Evolutionary conservation across 92 coral and sea anemone genomes (phyloP), one percentile per base, ranked within the genome.

Genomic region (Pocillopora meandrina): DNA sequence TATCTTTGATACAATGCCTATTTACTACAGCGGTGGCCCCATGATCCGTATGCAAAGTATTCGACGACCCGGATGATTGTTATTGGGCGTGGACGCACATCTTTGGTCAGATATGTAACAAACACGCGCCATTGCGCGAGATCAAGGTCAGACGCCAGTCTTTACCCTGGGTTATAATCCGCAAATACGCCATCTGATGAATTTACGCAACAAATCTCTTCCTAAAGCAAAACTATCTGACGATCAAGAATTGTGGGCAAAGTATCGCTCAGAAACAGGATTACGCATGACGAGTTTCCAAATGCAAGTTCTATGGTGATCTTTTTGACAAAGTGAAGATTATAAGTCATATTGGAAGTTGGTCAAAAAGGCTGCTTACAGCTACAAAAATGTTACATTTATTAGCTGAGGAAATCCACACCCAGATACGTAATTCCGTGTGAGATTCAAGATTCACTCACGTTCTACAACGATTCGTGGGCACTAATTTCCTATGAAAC

Each of bases 131-230:
- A 21, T 69, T 8, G 33, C 21, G 85, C 47, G 62, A 75, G 65
- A n/a, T 82, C n/a, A 91, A 91, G 63, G 85, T 91, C 16, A 79
- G 92, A 61, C 82, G 88, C 76, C 87, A 80, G 20, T 88, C 92
- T 34, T 70, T 82, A 62, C 91, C 90, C 7, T 88, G 94, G 90
- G 85, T 85, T 47, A 89, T 47, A 89, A 82, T 10, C 85, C 88
- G 20, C 87, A 92, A 65, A 83, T 89, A 10, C 80, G 95, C 52
- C 86, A 92, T 72, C 72, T 77, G 77, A 89, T 89, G 92, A 92
- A 82, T 67, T 67, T 81, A 75, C 59, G 90, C 14, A 82, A 85
- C 72, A 89, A 92, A 78, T 65, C 64, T 55, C 87, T 80, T 65
- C 74, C 61, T 21, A 75, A 55, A 68, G 87, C 88, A 1, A 89